These are phyloP conservation scores for Hiodon tergisus DNA, from an alignment of 2,113 vertebrate species.

Conservation along the genomic window DNA sequence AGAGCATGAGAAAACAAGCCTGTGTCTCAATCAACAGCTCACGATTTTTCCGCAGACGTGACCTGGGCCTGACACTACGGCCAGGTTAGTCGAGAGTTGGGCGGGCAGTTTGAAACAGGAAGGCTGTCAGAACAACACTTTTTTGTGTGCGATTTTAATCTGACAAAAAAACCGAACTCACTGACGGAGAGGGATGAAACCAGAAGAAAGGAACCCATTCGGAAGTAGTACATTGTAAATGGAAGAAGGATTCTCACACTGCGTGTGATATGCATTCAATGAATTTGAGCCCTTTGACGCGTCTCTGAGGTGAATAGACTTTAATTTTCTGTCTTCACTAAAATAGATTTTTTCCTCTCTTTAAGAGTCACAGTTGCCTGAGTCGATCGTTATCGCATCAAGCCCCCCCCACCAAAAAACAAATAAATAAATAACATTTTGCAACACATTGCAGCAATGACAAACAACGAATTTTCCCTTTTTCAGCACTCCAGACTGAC, in stretches of 20 bases:
- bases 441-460: neutral
- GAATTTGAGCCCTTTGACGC: neutral
- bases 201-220: neutral
- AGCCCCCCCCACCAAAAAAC: neutral
- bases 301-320: conserved; percentile 2
- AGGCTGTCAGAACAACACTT: too few relatives aligned
- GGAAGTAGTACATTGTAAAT: neutral
- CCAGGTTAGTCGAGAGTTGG: too few relatives aligned
- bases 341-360: conserved; percentile 8
- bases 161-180: too few relatives aligned
- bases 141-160: neutral
- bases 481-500: conserved; percentile 15
- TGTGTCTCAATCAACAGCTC: too few relatives aligned
- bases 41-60: too few relatives aligned
- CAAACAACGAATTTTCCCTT: neutral
- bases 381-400: neutral
- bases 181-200: conserved; percentile 2
- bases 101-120: too few relatives aligned
- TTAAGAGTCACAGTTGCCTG: neutral
- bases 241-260: neutral
- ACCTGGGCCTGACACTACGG: too few relatives aligned
- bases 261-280: neutral
- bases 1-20: too few relatives aligned
- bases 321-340: conserved; percentile 12
- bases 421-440: conserved; percentile 6